Conservation (phyloP, 2,888 invertebrate species). For the Keiferia lycopersicella region DNA sequence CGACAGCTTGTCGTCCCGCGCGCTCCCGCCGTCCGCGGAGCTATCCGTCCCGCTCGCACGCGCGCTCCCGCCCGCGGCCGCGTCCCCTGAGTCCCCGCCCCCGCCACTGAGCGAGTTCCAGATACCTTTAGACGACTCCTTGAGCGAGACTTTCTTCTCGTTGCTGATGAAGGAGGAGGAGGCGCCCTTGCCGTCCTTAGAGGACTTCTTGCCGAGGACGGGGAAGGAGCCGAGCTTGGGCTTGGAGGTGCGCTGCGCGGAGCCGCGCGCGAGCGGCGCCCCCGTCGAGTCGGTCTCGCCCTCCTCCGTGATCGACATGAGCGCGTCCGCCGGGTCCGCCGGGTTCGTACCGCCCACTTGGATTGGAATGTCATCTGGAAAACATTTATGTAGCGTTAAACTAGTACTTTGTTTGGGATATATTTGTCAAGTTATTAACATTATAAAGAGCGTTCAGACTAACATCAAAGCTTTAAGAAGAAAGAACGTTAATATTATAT, state of each 20-base stretch:
- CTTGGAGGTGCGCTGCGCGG: slow-evolving; percentile 77
- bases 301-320: slow-evolving; percentile 87
- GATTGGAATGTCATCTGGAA: slow-evolving; percentile 93
- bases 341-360: slow-evolving; percentile 85
- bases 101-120: slow-evolving; percentile 73
- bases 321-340: slow-evolving; percentile 78
- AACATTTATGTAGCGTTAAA: slow-evolving; percentile 29
- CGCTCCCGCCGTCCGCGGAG: slow-evolving; percentile 52
- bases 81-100: slow-evolving; percentile 73
- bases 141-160: slow-evolving; percentile 72
- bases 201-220: slow-evolving; percentile 84
- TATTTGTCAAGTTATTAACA: too few relatives aligned
- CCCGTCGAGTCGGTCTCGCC: slow-evolving; percentile 72
- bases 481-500: too few relatives aligned
- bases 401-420: too few relatives aligned
- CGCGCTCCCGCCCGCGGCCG: slow-evolving; percentile 47
- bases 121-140: slow-evolving; percentile 73
- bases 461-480: too few relatives aligned
- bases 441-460: too few relatives aligned
- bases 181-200: slow-evolving; percentile 70
- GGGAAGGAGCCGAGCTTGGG: slow-evolving; percentile 83
- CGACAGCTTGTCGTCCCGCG: slow-evolving; percentile 75
- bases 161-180: slow-evolving; percentile 35
- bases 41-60: slow-evolving; percentile 57
- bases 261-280: slow-evolving; percentile 76